Evolutionary conservation across 2,888 invertebrate genomes (phyloP).

Genomic region (Oscheius sp.): DNA sequence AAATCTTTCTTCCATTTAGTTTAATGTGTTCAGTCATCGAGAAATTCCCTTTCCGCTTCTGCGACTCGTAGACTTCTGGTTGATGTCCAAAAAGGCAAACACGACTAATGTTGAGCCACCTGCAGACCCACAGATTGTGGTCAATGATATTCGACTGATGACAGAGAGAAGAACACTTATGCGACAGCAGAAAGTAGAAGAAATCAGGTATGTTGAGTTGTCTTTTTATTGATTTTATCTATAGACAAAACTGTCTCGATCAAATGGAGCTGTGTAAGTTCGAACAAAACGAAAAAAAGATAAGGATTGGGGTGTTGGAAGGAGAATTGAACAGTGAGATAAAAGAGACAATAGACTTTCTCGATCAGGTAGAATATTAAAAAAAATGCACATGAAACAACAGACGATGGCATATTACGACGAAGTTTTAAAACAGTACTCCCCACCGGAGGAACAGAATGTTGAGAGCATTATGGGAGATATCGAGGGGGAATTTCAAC

Average conservation of each 20-base stretch:
- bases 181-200: constrained; percentile 3
- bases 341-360: constrained; percentile 4
- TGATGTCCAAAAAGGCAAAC: constrained; percentile 22
- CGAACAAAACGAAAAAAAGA: constrained; percentile 5
- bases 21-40: too few species aligned
- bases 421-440: constrained; percentile 28
- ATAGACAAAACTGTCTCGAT: constrained; percentile 5
- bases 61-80: too few species aligned
- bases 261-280: constrained; percentile 4
- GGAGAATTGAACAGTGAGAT: constrained; percentile 9
- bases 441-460: constrained; percentile 27
- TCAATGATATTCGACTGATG: constrained; percentile 6
- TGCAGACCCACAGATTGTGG: background rate
- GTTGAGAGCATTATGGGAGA: constrained; percentile 29
- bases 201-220: background rate
- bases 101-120: constrained; percentile 16
- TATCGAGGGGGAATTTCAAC: constrained; percentile 25
- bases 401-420: constrained; percentile 27
- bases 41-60: too few species aligned
- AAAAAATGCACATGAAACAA: background rate
- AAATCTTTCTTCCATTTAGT: too few species aligned
- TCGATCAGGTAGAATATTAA: constrained; percentile 9
- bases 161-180: constrained; percentile 12
- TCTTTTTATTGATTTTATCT: background rate
- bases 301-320: background rate